These are phyloP conservation scores for Adelges cooleyi DNA, from an alignment of 1,140 invertebrate genomes.

Conservation along the genomic window DNA sequence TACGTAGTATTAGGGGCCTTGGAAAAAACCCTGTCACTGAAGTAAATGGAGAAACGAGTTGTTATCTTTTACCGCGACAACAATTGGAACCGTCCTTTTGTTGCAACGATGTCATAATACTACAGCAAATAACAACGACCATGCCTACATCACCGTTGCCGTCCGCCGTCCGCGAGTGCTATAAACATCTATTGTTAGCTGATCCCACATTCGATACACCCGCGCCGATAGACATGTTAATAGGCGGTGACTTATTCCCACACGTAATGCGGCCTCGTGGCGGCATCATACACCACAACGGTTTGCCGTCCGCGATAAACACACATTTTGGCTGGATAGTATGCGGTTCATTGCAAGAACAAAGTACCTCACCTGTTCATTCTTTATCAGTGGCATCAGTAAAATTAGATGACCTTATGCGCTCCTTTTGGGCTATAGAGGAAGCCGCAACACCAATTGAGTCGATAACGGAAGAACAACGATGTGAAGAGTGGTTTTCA, in stretches of 20 bases:
- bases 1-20: background rate
- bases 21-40: background rate
- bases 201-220: background rate
- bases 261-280: background rate
- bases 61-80: background rate
- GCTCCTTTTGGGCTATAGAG: no score
- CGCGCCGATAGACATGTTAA: background rate
- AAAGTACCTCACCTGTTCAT: no score
- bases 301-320: background rate
- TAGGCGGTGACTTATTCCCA: background rate
- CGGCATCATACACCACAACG: no score
- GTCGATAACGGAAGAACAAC: no score
- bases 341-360: background rate
- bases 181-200: background rate
- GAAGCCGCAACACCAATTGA: no score
- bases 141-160: background rate
- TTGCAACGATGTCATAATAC: no score
- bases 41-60: background rate
- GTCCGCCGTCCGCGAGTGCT: background rate
- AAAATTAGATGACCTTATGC: no score
- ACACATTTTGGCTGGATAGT: background rate
- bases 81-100: background rate
- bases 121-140: background rate
- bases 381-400: no score
- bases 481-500: no score